Conservation (phyloP, 2,113 vertebrate species). For the Platichthys flesus region DNA sequence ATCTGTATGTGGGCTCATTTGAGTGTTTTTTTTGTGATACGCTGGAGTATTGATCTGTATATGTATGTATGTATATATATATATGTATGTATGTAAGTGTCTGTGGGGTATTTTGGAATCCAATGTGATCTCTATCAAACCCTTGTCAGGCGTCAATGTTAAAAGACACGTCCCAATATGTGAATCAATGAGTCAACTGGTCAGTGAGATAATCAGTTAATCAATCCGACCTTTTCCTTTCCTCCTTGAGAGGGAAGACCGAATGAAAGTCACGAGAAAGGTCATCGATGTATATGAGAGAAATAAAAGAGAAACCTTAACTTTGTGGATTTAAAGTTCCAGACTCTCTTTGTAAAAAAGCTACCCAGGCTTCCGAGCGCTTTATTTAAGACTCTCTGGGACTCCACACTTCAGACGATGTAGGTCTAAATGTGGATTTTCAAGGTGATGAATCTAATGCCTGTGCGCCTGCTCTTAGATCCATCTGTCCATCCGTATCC, state of each 20-base stretch:
- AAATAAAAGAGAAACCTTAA: constrained; percentile 9
- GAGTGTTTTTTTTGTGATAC: constrained; percentile 21
- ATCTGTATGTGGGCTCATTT: constrained; percentile 33
- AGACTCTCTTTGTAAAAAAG: constrained; percentile 41
- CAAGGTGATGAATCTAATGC: constrained; percentile 62
- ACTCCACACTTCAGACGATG: constrained; percentile 60
- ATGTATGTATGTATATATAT: background rate
- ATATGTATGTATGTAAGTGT: background rate
- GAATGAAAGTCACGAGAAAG: constrained; percentile 36
- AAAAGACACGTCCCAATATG: constrained; percentile 17
- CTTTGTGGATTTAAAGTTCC: constrained; percentile 63
- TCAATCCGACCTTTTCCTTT: constrained; percentile 41
- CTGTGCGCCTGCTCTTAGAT: constrained; percentile 49
- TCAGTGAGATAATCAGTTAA: constrained; percentile 33
- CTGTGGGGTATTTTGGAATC: constrained; percentile 3
- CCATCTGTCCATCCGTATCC: constrained; percentile 53
- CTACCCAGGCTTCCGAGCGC: constrained; percentile 41
- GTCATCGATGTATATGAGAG: constrained; percentile 25
- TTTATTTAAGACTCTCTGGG: constrained; percentile 65
- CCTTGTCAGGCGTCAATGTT: constrained; percentile 1
- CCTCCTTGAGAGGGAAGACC: constrained; percentile 50
- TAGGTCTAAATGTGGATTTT: constrained; percentile 67
- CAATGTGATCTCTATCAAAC: constrained; percentile 2
- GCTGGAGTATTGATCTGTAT: constrained; percentile 28
- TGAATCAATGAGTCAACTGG: constrained; percentile 48